These are phyloP conservation scores for Pipistrellus kuhlii DNA, from an alignment of 2,797 vertebrate genomes.

Conservation along the genomic window DNA sequence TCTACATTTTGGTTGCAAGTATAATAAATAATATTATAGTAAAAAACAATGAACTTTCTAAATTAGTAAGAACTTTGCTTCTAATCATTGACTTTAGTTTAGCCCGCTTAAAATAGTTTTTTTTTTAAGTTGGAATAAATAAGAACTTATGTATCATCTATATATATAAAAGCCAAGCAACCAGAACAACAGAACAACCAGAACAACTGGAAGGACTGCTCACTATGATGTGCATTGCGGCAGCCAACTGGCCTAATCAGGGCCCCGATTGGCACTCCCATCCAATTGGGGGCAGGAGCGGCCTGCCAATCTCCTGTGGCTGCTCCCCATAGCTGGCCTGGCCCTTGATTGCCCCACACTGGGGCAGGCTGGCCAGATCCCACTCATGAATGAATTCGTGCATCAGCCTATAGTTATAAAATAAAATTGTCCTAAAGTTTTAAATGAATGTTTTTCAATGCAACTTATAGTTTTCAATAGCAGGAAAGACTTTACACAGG, in stretches of 20 bases:
- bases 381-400: too few species aligned
- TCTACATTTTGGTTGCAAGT: background rate
- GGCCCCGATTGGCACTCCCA: too few species aligned
- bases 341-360: too few species aligned
- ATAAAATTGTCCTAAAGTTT: background rate
- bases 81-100: background rate
- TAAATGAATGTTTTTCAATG: background rate
- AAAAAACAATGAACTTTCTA: background rate
- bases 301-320: too few species aligned
- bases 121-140: constrained; percentile 1
- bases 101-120: background rate
- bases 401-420: background rate
- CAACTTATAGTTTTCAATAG: background rate
- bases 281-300: too few species aligned
- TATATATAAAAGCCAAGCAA: too few species aligned
- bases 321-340: too few species aligned
- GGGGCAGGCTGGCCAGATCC: too few species aligned
- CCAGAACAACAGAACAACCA: too few species aligned
- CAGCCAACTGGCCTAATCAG: too few species aligned
- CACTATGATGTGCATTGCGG: too few species aligned
- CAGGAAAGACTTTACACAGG: background rate
- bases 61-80: background rate
- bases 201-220: too few species aligned
- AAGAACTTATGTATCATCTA: background rate
- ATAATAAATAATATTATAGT: background rate